phyloP scores from a whole-genome alignment of 2,888 invertebrate genomes.

The Ennomos fuscantarius region DNA sequence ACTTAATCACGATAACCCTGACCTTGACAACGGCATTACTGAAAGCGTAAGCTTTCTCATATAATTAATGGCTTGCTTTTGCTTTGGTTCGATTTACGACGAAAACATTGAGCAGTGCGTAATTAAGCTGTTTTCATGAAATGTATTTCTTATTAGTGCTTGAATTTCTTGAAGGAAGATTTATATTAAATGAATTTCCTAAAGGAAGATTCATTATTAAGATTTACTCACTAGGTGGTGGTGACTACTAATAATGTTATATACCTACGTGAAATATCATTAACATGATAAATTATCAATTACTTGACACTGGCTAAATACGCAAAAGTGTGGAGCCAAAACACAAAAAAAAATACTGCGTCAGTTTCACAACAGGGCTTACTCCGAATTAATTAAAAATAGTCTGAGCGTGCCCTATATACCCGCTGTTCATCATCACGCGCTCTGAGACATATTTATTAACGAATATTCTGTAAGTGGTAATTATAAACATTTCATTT shows the following conservation, averaged over 20 bases:
- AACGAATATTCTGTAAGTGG: not conserved
- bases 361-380: conserved; percentile 27
- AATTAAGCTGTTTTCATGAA: conserved; percentile 1
- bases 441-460: conserved; percentile 8
- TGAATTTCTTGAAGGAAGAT: no score
- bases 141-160: no score
- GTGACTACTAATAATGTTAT: no score
- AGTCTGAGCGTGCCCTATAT: conserved; percentile 45
- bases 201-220: no score
- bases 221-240: no score
- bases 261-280: no score
- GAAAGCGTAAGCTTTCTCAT: conserved; percentile 30
- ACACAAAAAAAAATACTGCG: not conserved
- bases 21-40: conserved; percentile 35
- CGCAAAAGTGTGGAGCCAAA: no score
- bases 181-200: no score
- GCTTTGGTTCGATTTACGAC: conserved; percentile 27
- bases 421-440: conserved; percentile 14
- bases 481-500: not conserved
- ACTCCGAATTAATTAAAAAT: conserved; percentile 48
- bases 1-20: conserved; percentile 31
- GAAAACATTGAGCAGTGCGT: conserved; percentile 9
- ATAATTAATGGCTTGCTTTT: conserved; percentile 22
- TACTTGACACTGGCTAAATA: no score
- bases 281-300: no score